Base-by-base conservation (phyloP, 2,113 vertebrate genomes). In the Zingel zingel region DNA sequence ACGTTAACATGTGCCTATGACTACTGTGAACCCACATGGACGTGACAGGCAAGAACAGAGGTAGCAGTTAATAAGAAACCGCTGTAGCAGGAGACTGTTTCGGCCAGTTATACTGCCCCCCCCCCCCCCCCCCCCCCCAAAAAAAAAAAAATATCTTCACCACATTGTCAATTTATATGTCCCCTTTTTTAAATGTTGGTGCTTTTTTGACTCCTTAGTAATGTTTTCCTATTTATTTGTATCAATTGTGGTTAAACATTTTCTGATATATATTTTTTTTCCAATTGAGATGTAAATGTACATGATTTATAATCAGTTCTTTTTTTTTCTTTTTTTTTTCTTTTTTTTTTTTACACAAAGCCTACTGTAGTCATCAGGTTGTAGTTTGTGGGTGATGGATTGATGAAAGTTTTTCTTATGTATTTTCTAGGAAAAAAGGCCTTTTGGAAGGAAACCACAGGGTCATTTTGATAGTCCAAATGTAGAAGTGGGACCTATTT, bases 1-100 rank as follows among this genome's bases (percentile, higher is more conserved):
- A 77, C 15, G 14, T 74, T 86, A 74, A 87, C 69, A 87, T 83
- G 90, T 88, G 84, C 90, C 91, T 91, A 81, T 2, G 81, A 88
- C 87, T 84, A 84, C 86, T 87, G 65, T 81, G 83, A 90, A 77
- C 86, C 79, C 85, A 64, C 79, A 77, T 56, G 66, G 45, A 81
- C 1, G 56, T 61, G 54, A 75, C 79, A 48, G 76, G 59, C 75
- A 65, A 61, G 67, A 74, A 53, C 86, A 79, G 62, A 84, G 67
- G 88, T 86, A 91, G 83, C 76, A 75, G 54, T 6, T 68, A 6
- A 27, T 53, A 21, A 77, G 47, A 66, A 76, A 81, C 70, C 56
- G 48, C 67, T 77, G 88, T 89, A 93, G 88, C 90, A 87, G 69
- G 74, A 85, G 61, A 84, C 64, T 25, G 77, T 39, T 43, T 56